Base-by-base conservation (phyloP, 2,888 invertebrate genomes). In the Spialia ferax region DNA sequence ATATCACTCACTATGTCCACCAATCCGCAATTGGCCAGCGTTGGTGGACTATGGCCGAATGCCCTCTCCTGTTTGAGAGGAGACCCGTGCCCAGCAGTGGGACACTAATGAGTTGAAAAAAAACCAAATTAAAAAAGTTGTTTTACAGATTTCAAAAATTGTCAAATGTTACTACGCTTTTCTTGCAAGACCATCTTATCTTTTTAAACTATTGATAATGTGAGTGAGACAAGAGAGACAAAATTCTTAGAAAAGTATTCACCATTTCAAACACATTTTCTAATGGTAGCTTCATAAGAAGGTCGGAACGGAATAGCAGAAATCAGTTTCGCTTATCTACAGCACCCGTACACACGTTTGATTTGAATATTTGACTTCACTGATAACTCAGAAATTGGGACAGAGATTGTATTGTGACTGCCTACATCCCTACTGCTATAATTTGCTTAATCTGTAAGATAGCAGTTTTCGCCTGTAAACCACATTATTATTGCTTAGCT, bases 341-440 rank as follows among this genome's bases (percentile, higher is more conserved):
- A 71, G 77, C 75, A 75, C 77, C 79, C 80, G 73, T 77, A 76
- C 77, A 77, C 79, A 76, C 75, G 75, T 79, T 80, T 83, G 76
- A 80, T 79, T 76, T 75, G 72, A 78, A 84, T 88, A 85, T 88
- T 89, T 88, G 81, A 83, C 84, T 85, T 84, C 70, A 68, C 79
- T 86, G 89, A 91, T 90, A 90, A 89, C 81, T 79, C 76, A 50
- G 73, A 84, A 91, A 88, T 88, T 89, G 80, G 89, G 86, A 76
- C 89, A 87, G 77, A 84, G 86, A 88, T 87, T 88, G 84, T 80
- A 82, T 78, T 83, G 77, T 80, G 74, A 71, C 71, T 73, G 78
- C 75, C 78, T 77, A 78, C 79, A 76, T 79, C 80, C 73, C 72
- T 55, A 48, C 71, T 69, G 61, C 68, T 66, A 64, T 71, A 69